Evolutionary conservation across 2,797 vertebrate species (phyloP).

Genomic region (Platalea minor): DNA sequence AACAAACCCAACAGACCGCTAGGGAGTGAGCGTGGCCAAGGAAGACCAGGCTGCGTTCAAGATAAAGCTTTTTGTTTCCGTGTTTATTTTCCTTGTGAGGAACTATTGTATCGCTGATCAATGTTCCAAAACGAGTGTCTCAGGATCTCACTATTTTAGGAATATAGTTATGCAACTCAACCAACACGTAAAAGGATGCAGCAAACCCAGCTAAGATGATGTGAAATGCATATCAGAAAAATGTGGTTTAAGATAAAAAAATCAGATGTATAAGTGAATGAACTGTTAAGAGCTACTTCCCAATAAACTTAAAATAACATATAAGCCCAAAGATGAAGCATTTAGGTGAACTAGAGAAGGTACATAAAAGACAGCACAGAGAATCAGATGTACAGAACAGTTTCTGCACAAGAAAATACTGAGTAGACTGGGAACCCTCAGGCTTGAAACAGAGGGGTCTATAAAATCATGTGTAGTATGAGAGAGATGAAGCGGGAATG

Average conservation of each 20-base stretch:
- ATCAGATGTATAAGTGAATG: not conserved
- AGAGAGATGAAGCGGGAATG: not conserved
- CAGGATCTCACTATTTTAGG: not conserved
- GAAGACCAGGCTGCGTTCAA: not conserved
- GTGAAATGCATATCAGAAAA: not conserved
- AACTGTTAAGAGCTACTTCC: not conserved
- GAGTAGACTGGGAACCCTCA: not conserved
- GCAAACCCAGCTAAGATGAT: not conserved
- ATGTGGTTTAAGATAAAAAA: not conserved
- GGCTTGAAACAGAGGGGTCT: not conserved
- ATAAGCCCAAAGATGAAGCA: not conserved
- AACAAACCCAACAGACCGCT: not conserved
- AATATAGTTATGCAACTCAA: not conserved
- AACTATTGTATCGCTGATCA: not conserved
- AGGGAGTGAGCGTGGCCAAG: fast-evolving
- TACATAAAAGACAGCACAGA: not conserved
- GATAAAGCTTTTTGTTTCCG: not conserved
- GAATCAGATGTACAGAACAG: not conserved
- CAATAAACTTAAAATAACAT: not conserved
- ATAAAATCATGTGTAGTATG: not conserved
- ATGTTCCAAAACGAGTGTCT: not conserved
- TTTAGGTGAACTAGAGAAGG: not conserved
- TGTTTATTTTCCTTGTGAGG: not conserved
- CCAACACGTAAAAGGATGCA: not conserved
- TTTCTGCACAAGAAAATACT: not conserved